phyloP scores from a whole-genome alignment of 2,113 vertebrate species.

The Lathamus discolor region DNA sequence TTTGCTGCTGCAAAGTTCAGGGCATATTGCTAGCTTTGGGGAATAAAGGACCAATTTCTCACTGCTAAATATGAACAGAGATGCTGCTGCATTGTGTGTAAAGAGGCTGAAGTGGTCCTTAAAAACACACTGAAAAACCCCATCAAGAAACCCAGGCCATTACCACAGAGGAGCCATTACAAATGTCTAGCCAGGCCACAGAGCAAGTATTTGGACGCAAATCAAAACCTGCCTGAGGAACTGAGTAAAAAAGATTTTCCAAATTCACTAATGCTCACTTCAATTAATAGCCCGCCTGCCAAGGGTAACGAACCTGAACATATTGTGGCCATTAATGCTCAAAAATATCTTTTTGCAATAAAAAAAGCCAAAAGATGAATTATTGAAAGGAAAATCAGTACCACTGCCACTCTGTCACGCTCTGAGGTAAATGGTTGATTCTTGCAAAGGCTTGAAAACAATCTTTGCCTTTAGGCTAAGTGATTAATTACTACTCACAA shows the following conservation, averaged over 20 bases:
- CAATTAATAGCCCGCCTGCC: slow-evolving; percentile 36
- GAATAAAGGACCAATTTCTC: neutral
- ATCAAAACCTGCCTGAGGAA: slow-evolving; percentile 41
- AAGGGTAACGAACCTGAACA: slow-evolving; percentile 4
- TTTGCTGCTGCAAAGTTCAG: neutral
- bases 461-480: neutral
- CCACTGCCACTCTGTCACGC: neutral
- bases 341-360: neutral
- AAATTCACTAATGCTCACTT: neutral
- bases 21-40: neutral
- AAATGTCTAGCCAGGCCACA: neutral
- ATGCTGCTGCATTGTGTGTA: neutral
- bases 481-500: slow-evolving; percentile 6
- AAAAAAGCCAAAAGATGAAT: neutral
- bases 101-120: neutral
- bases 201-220: slow-evolving; percentile 24
- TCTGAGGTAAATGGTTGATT: neutral
- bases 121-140: neutral
- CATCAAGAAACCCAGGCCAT: neutral
- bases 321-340: slow-evolving; percentile 7
- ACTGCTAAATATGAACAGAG: neutral
- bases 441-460: neutral
- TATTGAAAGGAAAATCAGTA: neutral
- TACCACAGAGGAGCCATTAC: neutral
- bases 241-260: slow-evolving; percentile 18